Conservation (phyloP, 2,113 vertebrate genomes). For the Machaerirhynchus nigripectus region DNA sequence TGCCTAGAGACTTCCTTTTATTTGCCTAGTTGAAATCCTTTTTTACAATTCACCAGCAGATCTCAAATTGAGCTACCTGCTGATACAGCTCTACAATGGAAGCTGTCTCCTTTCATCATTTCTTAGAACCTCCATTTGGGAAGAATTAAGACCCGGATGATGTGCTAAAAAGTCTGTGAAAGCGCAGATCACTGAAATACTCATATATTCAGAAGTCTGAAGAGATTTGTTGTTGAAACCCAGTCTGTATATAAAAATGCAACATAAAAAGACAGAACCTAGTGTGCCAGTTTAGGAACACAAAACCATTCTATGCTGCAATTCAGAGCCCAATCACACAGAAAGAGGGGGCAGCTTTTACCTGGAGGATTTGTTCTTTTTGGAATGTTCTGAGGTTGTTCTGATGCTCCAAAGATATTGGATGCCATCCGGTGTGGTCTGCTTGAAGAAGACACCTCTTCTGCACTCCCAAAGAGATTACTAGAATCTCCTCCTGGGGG, state of each 20-base stretch:
- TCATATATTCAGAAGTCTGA: neutral
- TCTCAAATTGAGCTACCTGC: neutral
- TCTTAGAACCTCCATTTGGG: neutral
- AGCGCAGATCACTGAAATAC: neutral
- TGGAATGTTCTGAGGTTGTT: constrained; percentile 77
- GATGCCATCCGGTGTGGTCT: constrained; percentile 88
- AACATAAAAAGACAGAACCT: neutral
- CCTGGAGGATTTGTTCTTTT: constrained; percentile 93
- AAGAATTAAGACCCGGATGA: neutral
- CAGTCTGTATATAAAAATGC: neutral
- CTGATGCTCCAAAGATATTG: constrained; percentile 82
- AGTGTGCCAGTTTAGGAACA: neutral
- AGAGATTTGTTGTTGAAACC: neutral
- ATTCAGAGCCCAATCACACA: neutral
- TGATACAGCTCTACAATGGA: neutral
- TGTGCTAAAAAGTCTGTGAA: neutral
- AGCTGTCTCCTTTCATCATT: neutral
- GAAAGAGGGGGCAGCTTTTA: constrained; percentile 33
- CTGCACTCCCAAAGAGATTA: constrained; percentile 82
- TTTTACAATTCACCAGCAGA: neutral
- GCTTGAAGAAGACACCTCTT: constrained; percentile 73
- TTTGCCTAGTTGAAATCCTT: neutral
- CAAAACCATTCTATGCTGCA: neutral
- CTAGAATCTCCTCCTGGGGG: constrained; percentile 89
- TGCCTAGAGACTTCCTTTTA: neutral